Percentiles rank a stretch among this genome's conserved stretches.
These are phyloP conservation scores for Turnix velox DNA, from an alignment of 2,113 vertebrate genomes.

Conservation along the genomic window DNA sequence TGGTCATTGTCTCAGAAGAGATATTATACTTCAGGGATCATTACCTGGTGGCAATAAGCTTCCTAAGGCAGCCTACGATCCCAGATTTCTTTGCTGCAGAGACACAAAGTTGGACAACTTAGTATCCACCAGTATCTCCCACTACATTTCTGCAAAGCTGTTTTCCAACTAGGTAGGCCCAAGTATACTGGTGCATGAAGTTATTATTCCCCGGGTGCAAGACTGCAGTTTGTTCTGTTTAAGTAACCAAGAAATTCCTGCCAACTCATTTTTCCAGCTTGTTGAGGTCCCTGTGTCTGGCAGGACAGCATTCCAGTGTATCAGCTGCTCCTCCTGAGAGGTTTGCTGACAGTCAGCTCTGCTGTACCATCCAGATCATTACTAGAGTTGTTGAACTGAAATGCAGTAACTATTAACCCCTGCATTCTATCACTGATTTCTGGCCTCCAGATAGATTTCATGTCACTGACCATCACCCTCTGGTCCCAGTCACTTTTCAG, in stretches of 20 bases:
- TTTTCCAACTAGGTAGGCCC: neutral
- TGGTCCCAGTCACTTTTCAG: neutral
- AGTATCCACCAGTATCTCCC: rapidly evolving
- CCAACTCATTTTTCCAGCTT: neutral
- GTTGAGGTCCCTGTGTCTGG: neutral
- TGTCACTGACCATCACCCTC: neutral
- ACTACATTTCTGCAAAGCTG: neutral
- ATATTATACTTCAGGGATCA: neutral
- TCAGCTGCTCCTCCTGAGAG: neutral
- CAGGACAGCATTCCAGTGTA: neutral
- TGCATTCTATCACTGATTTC: neutral
- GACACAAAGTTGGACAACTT: neutral
- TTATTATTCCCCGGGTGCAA: neutral
- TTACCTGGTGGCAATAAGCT: rapidly evolving
- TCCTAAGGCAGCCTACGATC: neutral
- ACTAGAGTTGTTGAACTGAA: neutral
- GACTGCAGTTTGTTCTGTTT: neutral
- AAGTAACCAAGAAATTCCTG: neutral
- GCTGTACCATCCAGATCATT: neutral
- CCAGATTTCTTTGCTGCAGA: rapidly evolving
- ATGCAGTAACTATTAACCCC: neutral
- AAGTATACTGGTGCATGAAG: neutral
- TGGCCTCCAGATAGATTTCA: neutral
- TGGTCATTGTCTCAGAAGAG: neutral
- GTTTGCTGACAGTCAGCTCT: neutral